A percentile compares a stretch with the other conserved stretches of the same genome.
Conservation (phyloP, 2,113 vertebrate genomes). For the Vicugna pacos region DNA sequence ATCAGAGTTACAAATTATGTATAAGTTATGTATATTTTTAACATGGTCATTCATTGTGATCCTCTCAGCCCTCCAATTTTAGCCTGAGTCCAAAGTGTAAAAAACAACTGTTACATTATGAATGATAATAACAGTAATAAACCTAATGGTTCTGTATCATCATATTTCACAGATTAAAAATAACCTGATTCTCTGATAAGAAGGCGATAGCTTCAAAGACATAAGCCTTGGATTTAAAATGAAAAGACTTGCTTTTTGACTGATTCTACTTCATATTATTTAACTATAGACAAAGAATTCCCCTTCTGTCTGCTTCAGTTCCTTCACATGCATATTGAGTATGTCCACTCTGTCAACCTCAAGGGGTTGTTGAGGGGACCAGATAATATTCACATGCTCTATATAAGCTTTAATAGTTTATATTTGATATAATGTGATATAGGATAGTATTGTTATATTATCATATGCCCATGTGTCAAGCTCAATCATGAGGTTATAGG, state of each 20-base stretch:
- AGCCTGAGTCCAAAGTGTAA: neutral
- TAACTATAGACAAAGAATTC: neutral
- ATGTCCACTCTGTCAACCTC: neutral
- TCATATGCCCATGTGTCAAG: neutral
- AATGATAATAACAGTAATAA: neutral
- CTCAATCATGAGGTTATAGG: neutral
- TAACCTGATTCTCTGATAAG: neutral
- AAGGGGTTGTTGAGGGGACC: neutral
- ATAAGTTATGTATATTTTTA: neutral
- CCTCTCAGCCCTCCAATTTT: neutral
- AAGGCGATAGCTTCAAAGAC: neutral
- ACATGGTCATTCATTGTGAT: neutral
- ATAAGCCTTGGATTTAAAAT: neutral
- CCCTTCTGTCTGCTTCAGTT: neutral
- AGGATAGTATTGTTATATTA: neutral
- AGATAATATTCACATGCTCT: neutral
- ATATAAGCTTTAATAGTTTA: neutral
- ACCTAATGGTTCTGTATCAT: neutral
- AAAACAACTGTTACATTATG: neutral
- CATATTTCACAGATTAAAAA: neutral
- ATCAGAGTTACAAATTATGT: neutral
- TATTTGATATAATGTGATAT: neutral
- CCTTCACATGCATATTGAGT: neutral
- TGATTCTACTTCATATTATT: neutral
- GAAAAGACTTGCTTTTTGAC: neutral